phyloP scores from a whole-genome alignment of 2,888 invertebrate species.

The Sphaerophoria rueppellii region DNA sequence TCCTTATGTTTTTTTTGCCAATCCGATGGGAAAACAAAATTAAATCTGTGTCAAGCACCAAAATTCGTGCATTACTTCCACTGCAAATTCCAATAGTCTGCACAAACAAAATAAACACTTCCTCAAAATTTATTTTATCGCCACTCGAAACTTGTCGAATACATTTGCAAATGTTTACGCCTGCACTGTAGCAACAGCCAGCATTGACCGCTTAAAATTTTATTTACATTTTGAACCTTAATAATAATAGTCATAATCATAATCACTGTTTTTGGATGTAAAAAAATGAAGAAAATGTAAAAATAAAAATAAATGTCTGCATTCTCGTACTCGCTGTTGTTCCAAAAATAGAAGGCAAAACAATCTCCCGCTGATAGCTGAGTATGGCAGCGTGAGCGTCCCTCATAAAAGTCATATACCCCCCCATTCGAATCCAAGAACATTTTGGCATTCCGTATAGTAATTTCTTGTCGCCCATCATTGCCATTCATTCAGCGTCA shows the following conservation, averaged over 20 bases:
- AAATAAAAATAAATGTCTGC: background rate
- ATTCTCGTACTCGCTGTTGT: slow-evolving; percentile 14
- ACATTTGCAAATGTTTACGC: background rate
- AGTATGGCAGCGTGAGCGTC: background rate
- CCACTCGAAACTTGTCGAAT: too few species aligned
- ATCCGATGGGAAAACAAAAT: background rate
- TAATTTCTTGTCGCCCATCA: too few species aligned
- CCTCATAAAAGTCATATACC: slow-evolving; percentile 39
- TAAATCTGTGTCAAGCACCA: slow-evolving; percentile 1
- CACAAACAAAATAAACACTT: background rate
- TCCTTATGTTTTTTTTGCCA: background rate
- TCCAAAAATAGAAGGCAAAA: slow-evolving; percentile 38
- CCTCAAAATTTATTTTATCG: background rate
- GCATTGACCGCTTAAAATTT: slow-evolving; percentile 7
- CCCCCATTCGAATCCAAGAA: slow-evolving; percentile 2
- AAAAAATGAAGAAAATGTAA: background rate
- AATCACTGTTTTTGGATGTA: background rate
- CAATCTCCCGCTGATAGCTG: slow-evolving; percentile 28
- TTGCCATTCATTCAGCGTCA: slow-evolving; percentile 30
- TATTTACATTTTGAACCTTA: background rate
- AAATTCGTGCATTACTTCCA: background rate
- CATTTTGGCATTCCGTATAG: slow-evolving; percentile 17
- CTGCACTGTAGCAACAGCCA: background rate
- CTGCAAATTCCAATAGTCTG: background rate
- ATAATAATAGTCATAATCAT: background rate